A percentile compares a stretch with the other conserved stretches of the same genome.
Conservation (phyloP, 2,888 invertebrate species). For the Cosmorhoe ocellata region DNA sequence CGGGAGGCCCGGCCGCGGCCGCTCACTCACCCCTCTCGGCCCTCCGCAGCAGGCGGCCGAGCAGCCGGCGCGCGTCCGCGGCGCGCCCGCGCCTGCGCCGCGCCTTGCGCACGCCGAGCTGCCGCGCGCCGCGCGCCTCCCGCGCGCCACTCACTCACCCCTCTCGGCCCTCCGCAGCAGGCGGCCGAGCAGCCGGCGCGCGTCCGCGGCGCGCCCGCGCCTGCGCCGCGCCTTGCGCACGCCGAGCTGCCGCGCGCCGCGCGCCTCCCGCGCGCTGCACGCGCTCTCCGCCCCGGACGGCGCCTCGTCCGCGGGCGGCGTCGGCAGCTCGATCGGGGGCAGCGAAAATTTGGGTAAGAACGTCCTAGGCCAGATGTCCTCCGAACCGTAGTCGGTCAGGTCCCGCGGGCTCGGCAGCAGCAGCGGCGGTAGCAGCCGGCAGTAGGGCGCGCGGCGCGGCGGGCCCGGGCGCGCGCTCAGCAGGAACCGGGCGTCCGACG, state of each 20-base stretch:
- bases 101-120: constrained; percentile 11
- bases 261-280: background rate
- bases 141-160: constrained; percentile 46
- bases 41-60: constrained; percentile 59
- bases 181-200: constrained; percentile 57
- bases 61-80: constrained; percentile 52
- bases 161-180: constrained; percentile 58
- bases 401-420: constrained; percentile 53
- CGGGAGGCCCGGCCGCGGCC: too few species aligned
- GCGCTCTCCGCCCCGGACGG: constrained; percentile 2
- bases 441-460: constrained; percentile 49
- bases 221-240: constrained; percentile 14
- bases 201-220: constrained; percentile 36
- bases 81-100: constrained; percentile 28
- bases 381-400: constrained; percentile 41
- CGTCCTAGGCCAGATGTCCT: constrained; percentile 57
- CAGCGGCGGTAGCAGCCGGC: constrained; percentile 62
- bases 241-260: constrained; percentile 1
- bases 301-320: constrained; percentile 36
- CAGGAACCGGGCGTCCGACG: constrained; percentile 53
- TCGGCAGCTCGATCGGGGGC: constrained; percentile 50
- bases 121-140: constrained; percentile 1
- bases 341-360: constrained; percentile 53
- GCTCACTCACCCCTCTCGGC: constrained; percentile 52
- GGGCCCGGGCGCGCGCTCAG: constrained; percentile 44